Evolutionary conservation across 1,140 invertebrate genomes (phyloP).

Genomic region (Conus ventricosus): DNA sequence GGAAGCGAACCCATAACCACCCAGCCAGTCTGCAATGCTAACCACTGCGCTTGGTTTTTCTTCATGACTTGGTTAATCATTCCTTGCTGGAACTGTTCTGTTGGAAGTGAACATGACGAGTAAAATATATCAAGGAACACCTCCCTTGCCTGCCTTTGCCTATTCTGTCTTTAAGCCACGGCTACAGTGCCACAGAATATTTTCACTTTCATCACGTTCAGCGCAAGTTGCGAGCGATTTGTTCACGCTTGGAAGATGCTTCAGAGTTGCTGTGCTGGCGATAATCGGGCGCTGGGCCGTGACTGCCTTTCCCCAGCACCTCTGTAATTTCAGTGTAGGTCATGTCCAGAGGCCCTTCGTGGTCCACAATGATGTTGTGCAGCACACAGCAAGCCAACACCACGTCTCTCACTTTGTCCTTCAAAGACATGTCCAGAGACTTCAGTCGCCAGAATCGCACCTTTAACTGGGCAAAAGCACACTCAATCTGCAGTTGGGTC

Average conservation of each 20-base stretch:
- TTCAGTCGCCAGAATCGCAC: not conserved
- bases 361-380: not conserved
- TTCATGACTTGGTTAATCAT: too few species aligned
- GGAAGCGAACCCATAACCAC: too few species aligned
- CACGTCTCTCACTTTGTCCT: not conserved
- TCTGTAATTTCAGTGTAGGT: not conserved
- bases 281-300: not conserved
- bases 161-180: too few species aligned
- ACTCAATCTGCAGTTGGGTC: not conserved
- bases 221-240: not conserved
- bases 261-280: not conserved
- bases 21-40: too few species aligned
- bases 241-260: not conserved
- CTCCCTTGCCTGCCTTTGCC: too few species aligned
- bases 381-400: not conserved
- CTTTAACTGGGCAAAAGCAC: not conserved
- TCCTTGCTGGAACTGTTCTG: too few species aligned
- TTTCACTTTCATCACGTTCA: not conserved
- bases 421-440: not conserved
- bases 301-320: not conserved
- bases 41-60: too few species aligned
- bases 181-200: too few species aligned
- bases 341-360: not conserved
- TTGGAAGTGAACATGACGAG: too few species aligned
- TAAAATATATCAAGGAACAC: too few species aligned